Conservation (phyloP, 2,797 vertebrate species). For the Coccyzus lansbergi region DNA sequence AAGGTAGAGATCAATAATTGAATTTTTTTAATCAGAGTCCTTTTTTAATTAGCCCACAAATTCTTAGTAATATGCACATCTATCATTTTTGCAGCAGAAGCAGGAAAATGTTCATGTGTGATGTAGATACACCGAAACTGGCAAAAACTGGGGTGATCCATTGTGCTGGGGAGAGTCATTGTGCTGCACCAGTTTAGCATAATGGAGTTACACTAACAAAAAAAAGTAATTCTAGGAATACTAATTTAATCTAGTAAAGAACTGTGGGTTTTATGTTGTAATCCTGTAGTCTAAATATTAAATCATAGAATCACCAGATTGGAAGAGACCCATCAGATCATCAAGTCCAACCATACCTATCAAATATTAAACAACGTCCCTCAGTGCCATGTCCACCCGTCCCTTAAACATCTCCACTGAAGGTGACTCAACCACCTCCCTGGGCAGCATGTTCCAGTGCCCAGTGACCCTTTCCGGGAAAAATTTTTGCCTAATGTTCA, state of each 20-base stretch:
- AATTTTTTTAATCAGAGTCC: background rate
- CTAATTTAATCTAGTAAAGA: background rate
- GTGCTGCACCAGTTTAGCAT: background rate
- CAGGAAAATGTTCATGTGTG: background rate
- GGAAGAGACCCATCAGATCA: too few species aligned
- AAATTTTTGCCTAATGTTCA: too few species aligned
- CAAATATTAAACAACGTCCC: too few species aligned
- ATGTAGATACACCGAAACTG: background rate
- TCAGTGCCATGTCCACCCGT: too few species aligned
- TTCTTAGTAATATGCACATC: background rate
- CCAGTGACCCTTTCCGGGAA: too few species aligned
- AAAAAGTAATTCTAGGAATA: background rate
- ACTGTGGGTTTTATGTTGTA: background rate
- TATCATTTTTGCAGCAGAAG: background rate
- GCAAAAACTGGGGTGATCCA: background rate
- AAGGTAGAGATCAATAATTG: background rate
- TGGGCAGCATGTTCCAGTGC: too few species aligned
- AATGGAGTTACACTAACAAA: background rate
- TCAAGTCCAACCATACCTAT: too few species aligned
- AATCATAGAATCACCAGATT: too few species aligned
- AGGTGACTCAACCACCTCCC: too few species aligned
- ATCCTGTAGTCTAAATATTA: constrained; percentile 30
- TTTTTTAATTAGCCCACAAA: background rate
- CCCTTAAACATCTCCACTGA: too few species aligned
- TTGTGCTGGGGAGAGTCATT: background rate